Evolutionary conservation across 2,888 invertebrate genomes (phyloP).

Genomic region (Agrilus cyanescens): DNA sequence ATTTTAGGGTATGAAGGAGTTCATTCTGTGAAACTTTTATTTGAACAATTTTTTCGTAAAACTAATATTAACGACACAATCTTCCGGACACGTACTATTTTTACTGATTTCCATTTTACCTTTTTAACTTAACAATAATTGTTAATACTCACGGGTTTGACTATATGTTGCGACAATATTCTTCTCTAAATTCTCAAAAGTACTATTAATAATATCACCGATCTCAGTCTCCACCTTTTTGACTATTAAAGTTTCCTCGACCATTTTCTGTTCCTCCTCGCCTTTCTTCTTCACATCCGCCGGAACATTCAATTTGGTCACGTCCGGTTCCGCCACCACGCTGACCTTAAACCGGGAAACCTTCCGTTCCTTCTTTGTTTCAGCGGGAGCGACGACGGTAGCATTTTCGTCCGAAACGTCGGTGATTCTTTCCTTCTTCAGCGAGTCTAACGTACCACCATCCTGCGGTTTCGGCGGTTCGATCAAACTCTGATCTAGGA

Average conservation of each 20-base stretch:
- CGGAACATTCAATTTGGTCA: slow-evolving; percentile 23
- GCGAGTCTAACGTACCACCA: slow-evolving; percentile 1
- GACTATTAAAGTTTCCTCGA: not conserved
- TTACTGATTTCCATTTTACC: too few species aligned
- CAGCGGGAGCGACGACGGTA: not conserved
- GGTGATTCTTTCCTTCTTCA: not conserved
- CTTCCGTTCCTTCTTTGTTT: slow-evolving; percentile 25
- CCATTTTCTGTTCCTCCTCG: slow-evolving; percentile 6
- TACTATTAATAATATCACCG: slow-evolving; percentile 29
- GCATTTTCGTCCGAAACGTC: not conserved
- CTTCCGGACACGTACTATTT: too few species aligned
- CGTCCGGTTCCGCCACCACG: slow-evolving; percentile 38
- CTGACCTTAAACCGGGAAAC: slow-evolving; percentile 42
- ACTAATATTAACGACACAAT: too few species aligned
- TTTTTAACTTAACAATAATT: too few species aligned
- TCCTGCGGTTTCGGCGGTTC: slow-evolving; percentile 50
- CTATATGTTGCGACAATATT: slow-evolving; percentile 24
- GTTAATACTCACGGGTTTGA: slow-evolving; percentile 10
- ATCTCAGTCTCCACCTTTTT: slow-evolving; percentile 21
- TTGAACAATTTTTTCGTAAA: too few species aligned
- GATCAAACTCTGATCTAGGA: slow-evolving; percentile 27
- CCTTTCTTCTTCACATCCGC: slow-evolving; percentile 4
- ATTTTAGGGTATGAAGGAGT: too few species aligned
- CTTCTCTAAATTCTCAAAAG: slow-evolving; percentile 29
- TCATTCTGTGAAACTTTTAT: too few species aligned